Conservation (phyloP, 1,140 invertebrate species). For the Drosophila nannoptera region DNA sequence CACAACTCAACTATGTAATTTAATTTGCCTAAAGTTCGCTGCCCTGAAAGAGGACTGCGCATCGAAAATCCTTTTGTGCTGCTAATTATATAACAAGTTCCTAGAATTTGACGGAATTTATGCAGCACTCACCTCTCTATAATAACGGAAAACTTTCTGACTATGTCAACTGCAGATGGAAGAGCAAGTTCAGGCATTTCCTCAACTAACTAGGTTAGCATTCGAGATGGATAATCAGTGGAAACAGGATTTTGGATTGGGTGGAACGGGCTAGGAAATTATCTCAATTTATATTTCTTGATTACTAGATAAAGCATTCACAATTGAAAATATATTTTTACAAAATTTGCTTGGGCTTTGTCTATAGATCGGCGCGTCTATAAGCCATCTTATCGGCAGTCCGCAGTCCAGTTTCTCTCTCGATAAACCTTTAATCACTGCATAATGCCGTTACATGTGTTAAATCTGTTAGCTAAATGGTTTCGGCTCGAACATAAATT, state of each 20-base stretch:
- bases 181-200: background rate
- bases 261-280: no score
- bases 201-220: no score
- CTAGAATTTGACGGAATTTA: slow-evolving; percentile 21
- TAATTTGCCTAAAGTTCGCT: slow-evolving; percentile 73
- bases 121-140: background rate
- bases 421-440: slow-evolving; percentile 17
- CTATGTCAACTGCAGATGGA: background rate
- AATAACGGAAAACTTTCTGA: slow-evolving; percentile 20
- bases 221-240: no score
- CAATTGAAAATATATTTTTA: background rate
- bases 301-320: no score
- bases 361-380: background rate
- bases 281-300: no score
- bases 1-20: slow-evolving; percentile 69
- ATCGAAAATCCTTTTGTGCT: slow-evolving; percentile 57
- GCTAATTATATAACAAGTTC: slow-evolving; percentile 65
- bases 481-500: slow-evolving; percentile 65
- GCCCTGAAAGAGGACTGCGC: slow-evolving; percentile 22
- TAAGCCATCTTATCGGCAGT: slow-evolving; percentile 16
- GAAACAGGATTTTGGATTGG: no score
- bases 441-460: slow-evolving; percentile 67
- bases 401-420: background rate
- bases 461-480: slow-evolving; percentile 69
- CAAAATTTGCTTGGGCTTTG: background rate